Evolutionary conservation across 2,888 invertebrate species (phyloP).

Genomic region (Tetragonisca angustula): DNA sequence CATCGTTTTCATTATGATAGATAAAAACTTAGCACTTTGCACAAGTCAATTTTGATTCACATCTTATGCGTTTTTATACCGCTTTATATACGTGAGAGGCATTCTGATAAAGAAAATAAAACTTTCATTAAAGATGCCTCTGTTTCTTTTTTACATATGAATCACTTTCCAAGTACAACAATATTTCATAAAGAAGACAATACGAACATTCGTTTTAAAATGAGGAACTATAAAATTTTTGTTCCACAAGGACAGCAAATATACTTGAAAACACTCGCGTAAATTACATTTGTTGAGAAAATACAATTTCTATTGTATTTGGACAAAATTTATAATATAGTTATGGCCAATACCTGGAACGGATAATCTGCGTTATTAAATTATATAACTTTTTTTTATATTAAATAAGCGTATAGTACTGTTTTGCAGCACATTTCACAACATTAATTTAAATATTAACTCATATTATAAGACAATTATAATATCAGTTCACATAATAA

Average conservation of each 20-base stretch:
- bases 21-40: slow-evolving; percentile 67
- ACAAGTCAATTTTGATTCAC: slow-evolving; percentile 66
- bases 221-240: slow-evolving; percentile 67
- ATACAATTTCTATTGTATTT: slow-evolving; percentile 66
- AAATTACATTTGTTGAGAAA: slow-evolving; percentile 61
- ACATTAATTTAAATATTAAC: slow-evolving; percentile 15
- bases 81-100: slow-evolving; percentile 33
- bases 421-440: slow-evolving; percentile 10
- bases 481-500: slow-evolving; percentile 10
- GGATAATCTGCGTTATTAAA: slow-evolving; percentile 28
- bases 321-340: slow-evolving; percentile 53
- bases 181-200: slow-evolving; percentile 67
- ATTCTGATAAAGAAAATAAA: slow-evolving; percentile 72
- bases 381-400: neutral
- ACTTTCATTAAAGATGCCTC: slow-evolving; percentile 59
- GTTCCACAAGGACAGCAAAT: slow-evolving; percentile 63
- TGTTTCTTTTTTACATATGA: slow-evolving; percentile 38
- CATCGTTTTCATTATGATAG: slow-evolving; percentile 52
- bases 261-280: slow-evolving; percentile 61
- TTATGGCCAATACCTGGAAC: slow-evolving; percentile 61
- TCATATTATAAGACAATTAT: neutral
- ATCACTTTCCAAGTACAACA: slow-evolving; percentile 65
- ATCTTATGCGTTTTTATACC: slow-evolving; percentile 43
- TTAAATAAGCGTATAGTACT: slow-evolving; percentile 11
- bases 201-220: slow-evolving; percentile 64